Conservation (phyloP, 2,797 vertebrate genomes). For the Dermochelys coriacea region DNA sequence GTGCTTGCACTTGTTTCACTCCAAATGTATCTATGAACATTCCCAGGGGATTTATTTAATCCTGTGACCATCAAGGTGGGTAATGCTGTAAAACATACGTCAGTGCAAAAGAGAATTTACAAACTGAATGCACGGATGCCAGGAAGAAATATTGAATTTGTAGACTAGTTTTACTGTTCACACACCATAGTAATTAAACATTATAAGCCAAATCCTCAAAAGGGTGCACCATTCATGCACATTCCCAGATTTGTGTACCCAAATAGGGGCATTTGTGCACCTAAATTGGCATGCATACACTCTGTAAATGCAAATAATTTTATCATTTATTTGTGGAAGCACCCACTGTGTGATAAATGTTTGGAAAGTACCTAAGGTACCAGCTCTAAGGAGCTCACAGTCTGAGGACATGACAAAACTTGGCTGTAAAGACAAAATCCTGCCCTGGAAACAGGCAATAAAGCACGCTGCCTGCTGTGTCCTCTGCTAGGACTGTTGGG, state of each 20-base stretch:
- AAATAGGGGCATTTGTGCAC: fast-evolving
- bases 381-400: neutral
- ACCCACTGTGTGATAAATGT: neutral
- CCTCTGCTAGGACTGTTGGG: neutral
- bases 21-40: neutral
- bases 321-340: neutral
- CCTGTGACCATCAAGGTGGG: neutral
- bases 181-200: neutral
- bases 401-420: neutral
- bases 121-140: neutral
- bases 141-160: neutral
- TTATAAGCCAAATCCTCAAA: neutral
- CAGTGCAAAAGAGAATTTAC: neutral
- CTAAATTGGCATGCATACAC: neutral
- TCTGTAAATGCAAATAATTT: neutral
- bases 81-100: neutral
- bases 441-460: neutral
- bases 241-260: neutral
- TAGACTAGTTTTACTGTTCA: neutral
- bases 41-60: neutral
- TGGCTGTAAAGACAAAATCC: neutral
- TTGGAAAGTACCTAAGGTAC: neutral
- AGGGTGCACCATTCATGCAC: neutral
- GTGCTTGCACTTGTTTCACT: neutral
- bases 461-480: fast-evolving